These are phyloP conservation scores for Corapipo altera DNA, from an alignment of 2,113 vertebrate species.

Conservation along the genomic window DNA sequence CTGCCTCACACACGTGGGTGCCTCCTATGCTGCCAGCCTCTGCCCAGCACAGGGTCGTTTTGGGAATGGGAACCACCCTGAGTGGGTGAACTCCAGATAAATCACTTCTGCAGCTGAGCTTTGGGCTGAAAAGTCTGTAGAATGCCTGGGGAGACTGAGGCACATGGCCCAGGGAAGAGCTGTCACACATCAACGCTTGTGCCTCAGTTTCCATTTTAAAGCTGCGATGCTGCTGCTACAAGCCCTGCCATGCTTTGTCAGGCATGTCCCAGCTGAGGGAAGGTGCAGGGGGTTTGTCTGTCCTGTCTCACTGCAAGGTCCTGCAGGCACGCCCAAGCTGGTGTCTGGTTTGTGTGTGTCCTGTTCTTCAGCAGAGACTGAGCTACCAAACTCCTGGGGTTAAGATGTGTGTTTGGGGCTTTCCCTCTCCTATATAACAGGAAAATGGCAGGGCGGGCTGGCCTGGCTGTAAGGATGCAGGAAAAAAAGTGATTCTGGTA, in stretches of 20 bases:
- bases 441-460: background rate
- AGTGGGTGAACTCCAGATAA: background rate
- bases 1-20: background rate
- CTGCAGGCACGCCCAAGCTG: background rate
- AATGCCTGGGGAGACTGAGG: background rate
- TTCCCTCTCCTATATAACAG: background rate
- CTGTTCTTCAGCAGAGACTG: background rate
- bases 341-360: background rate
- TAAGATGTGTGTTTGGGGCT: background rate
- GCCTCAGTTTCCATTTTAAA: background rate
- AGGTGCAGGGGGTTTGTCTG: background rate
- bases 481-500: background rate
- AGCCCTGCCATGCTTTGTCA: background rate
- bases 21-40: background rate
- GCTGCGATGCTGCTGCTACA: background rate
- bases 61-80: background rate
- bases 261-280: rapidly evolving
- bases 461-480: background rate
- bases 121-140: background rate
- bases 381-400: background rate
- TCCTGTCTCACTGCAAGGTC: background rate
- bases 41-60: background rate
- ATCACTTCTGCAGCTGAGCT: background rate
- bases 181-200: background rate
- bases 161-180: background rate